phyloP scores from a whole-genome alignment of 2,797 vertebrate species.

The Sciurus vulgaris region DNA sequence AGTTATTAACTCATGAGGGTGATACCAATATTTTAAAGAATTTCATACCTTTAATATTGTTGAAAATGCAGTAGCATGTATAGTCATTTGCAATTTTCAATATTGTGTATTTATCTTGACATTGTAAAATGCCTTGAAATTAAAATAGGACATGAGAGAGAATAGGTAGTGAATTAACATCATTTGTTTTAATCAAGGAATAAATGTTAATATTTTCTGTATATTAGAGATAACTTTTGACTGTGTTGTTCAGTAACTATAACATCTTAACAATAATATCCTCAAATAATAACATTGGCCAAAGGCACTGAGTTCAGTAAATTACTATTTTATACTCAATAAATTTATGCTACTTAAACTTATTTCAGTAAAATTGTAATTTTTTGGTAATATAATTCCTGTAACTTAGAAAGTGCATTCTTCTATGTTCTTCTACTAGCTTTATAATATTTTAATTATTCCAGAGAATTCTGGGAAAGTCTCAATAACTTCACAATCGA shows the following conservation, averaged over 20 bases:
- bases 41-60: constrained; percentile 42
- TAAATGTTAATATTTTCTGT: constrained; percentile 53
- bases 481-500: background rate
- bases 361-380: background rate
- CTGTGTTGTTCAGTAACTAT: background rate
- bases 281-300: background rate
- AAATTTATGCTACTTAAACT: background rate
- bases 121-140: constrained; percentile 13
- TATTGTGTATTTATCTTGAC: constrained; percentile 53
- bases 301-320: background rate
- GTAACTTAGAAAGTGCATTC: background rate
- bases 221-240: background rate
- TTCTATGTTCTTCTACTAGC: background rate
- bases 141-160: constrained; percentile 27
- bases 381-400: background rate
- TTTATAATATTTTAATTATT: background rate
- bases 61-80: background rate
- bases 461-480: background rate
- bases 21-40: constrained; percentile 69
- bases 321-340: background rate
- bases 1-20: constrained; percentile 34
- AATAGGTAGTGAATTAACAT: constrained; percentile 20
- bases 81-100: background rate
- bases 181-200: constrained; percentile 44
- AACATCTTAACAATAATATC: background rate